Base-by-base conservation (phyloP, 2,113 vertebrate genomes). In the Microtus richardsoni region DNA sequence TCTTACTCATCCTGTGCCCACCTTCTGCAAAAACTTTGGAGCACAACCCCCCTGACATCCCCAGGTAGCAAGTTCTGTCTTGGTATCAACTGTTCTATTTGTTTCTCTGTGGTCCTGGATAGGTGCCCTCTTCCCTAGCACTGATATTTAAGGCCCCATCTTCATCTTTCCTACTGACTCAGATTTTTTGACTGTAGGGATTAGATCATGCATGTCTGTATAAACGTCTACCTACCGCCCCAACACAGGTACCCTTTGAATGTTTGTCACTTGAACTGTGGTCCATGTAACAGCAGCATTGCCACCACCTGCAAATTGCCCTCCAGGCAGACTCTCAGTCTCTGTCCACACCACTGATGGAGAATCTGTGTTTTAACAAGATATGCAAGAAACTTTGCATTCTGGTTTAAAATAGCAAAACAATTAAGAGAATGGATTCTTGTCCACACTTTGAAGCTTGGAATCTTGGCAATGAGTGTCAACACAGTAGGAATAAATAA, bases 211-310 rank as follows among this genome's bases (percentile, higher is more conserved):
- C 28, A 33, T 47, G 16, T n/a, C 71, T 87, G 44, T 60, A 3
- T 5, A 7, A 1, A 7, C n/a, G 17, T 4, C 7, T 7, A 17
- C 0, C 7, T 11, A 21, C 11, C 19, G 12, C 5, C 26, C 26
- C 30, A 28, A 33, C 49, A 47, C 60, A 33, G 4, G 26, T 2
- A 7, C 64, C 33, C 30, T 28, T 66, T 44, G 17, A 49, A 52
- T 24, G 79, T 22, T 47, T 77, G 39, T 54, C 60, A 5, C 30
- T 94, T 44, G 60, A 74, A 92, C 77, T 5, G 47, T 28, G 74
- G 47, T 44, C 58, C 74, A 10, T 0, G 2, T 52, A 4, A 60
- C 17, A 64, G 44, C 2, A 36, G 30, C 60, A 0, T 4, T 21
- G 36, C 24, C 7, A 36, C 44, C 70, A 28, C 41, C n/a, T 22